Evolutionary conservation across 2,797 vertebrate genomes (phyloP).

Genomic region (Neomorphus geoffroyi): DNA sequence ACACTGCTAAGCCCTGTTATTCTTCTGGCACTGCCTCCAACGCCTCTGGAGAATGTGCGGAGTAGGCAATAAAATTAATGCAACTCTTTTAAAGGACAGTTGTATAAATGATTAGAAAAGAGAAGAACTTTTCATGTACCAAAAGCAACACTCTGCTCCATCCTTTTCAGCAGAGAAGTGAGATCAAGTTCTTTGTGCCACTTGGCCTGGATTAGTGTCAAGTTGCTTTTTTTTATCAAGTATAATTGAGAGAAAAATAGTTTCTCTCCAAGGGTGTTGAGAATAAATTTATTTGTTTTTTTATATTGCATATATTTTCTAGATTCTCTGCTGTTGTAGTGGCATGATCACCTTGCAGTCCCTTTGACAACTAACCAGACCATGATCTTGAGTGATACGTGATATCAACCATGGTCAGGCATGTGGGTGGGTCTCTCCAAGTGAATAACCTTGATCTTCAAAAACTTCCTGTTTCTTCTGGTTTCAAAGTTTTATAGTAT

Average conservation of each 20-base stretch:
- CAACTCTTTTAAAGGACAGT: slow-evolving; percentile 42
- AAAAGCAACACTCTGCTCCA: slow-evolving; percentile 49
- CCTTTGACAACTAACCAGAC: background rate
- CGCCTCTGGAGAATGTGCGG: slow-evolving; percentile 67
- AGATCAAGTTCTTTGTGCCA: slow-evolving; percentile 56
- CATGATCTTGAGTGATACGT: background rate
- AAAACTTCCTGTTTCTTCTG: slow-evolving; percentile 25
- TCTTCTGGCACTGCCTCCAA: slow-evolving; percentile 68
- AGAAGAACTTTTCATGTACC: slow-evolving; percentile 30
- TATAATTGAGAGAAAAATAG: slow-evolving; percentile 66
- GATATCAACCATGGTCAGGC: background rate
- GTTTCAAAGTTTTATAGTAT: background rate
- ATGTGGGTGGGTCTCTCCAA: slow-evolving; percentile 26
- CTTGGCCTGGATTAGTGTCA: slow-evolving; percentile 72
- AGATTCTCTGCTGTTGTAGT: background rate
- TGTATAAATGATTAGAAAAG: slow-evolving; percentile 72
- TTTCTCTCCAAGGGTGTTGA: slow-evolving; percentile 33
- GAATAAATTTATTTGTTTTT: background rate
- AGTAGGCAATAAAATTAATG: slow-evolving; percentile 62
- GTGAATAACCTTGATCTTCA: slow-evolving; percentile 45
- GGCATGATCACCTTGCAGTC: background rate
- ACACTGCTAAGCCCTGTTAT: slow-evolving; percentile 72
- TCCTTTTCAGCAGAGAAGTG: slow-evolving; percentile 61
- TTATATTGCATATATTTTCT: accelerated
- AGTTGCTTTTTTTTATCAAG: slow-evolving; percentile 42